Conservation (phyloP, 1,140 invertebrate genomes). For the Gryllus bimaculatus region DNA sequence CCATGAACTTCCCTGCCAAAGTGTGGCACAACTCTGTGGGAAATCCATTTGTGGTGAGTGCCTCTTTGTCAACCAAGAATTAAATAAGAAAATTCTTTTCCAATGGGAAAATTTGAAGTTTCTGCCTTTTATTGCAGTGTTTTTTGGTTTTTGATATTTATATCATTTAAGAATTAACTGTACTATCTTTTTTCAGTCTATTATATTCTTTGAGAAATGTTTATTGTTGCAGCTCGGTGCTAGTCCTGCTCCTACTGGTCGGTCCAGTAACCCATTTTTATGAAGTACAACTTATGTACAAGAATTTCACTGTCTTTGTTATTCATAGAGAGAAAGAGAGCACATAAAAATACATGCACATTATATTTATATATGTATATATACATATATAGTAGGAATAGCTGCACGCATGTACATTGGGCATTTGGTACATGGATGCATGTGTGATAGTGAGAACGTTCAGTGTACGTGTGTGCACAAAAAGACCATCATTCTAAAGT, state of each 20-base stretch:
- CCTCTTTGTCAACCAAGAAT: neutral
- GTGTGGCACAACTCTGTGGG: constrained; percentile 11
- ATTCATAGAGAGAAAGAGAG: neutral
- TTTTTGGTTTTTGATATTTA: neutral
- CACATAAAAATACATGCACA: constrained; percentile 10
- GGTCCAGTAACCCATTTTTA: constrained; percentile 15
- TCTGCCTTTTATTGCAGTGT: neutral
- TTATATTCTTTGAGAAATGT: neutral
- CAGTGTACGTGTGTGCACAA: neutral
- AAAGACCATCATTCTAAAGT: neutral
- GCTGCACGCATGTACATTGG: neutral
- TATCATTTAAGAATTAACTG: neutral
- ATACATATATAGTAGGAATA: constrained; percentile 10
- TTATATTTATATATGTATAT: constrained; percentile 11
- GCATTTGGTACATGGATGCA: neutral
- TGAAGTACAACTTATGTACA: constrained; percentile 6
- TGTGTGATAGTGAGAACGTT: neutral
- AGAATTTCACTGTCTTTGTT: constrained; percentile 6
- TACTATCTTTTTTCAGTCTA: neutral
- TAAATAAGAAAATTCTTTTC: too few species aligned
- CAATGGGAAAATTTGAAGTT: neutral
- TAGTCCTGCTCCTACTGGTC: constrained; percentile 14
- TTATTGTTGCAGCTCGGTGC: constrained; percentile 12
- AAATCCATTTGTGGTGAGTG: constrained; percentile 17
- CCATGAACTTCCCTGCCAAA: constrained; percentile 17